Evolutionary conservation across 2,888 invertebrate genomes (phyloP).

Genomic region (Eupithecia insigniata): DNA sequence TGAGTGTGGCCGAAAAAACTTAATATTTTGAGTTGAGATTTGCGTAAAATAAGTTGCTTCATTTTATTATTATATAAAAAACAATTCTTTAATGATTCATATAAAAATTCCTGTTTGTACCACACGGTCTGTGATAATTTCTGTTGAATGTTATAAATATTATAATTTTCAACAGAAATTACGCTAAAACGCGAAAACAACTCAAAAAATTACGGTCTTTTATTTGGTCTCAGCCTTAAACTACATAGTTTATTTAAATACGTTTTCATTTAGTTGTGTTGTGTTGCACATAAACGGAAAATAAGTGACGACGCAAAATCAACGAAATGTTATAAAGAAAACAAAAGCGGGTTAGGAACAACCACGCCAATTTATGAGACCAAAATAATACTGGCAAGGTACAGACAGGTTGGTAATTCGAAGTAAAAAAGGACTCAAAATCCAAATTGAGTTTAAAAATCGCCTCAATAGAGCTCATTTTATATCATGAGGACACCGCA

Average conservation of each 20-base stretch:
- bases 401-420: not conserved
- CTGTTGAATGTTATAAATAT: too few relatives aligned
- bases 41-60: not conserved
- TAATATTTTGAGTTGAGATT: not conserved
- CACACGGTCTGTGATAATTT: too few relatives aligned
- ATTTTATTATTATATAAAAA: not conserved
- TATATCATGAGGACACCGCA: not conserved
- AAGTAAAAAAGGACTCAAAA: not conserved
- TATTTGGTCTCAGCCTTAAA: too few relatives aligned
- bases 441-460: conserved; percentile 3
- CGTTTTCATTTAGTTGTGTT: not conserved
- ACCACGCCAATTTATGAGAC: not conserved
- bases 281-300: not conserved
- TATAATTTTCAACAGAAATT: too few relatives aligned
- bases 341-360: not conserved
- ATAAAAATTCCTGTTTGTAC: not conserved
- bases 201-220: not conserved
- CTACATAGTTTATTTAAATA: not conserved
- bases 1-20: not conserved
- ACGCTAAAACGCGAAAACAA: not conserved
- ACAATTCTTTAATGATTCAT: not conserved
- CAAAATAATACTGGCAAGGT: not conserved
- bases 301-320: not conserved
- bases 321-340: not conserved
- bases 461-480: conserved; percentile 3